Conservation (phyloP, 2,888 invertebrate genomes). For the Drosophila infuscata region DNA sequence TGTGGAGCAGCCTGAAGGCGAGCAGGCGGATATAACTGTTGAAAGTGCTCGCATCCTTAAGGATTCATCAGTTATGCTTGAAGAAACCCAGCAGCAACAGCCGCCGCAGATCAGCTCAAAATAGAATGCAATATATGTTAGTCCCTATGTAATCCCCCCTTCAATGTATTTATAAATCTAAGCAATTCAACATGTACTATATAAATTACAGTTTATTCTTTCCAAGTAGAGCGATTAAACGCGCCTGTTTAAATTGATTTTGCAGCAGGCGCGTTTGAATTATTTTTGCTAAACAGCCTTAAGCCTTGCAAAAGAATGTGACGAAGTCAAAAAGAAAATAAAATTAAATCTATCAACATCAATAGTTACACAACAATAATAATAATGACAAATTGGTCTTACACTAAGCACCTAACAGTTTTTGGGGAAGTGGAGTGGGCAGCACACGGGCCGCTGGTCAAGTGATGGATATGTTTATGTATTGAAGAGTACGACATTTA, state of each 20-base stretch:
- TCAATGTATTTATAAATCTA: slow-evolving; percentile 65
- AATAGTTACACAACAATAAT: slow-evolving; percentile 36
- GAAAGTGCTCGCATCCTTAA: slow-evolving; percentile 4
- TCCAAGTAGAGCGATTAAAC: slow-evolving; percentile 54
- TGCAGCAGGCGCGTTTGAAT: slow-evolving; percentile 39
- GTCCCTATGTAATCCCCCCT: slow-evolving; percentile 34
- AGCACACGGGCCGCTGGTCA: slow-evolving; percentile 60
- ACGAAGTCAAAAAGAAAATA: slow-evolving; percentile 69
- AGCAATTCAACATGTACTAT: slow-evolving; percentile 61
- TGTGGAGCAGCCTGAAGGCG: background rate
- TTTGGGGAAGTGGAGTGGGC: slow-evolving; percentile 22
- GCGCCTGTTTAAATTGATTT: slow-evolving; percentile 15
- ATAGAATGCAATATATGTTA: slow-evolving; percentile 59
- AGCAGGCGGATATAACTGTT: background rate
- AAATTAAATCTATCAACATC: slow-evolving; percentile 67
- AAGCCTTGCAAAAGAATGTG: slow-evolving; percentile 66
- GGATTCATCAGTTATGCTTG: slow-evolving; percentile 20
- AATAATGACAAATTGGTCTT: slow-evolving; percentile 39
- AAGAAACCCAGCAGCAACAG: slow-evolving; percentile 1
- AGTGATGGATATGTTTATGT: slow-evolving; percentile 49
- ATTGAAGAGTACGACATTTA: slow-evolving; percentile 48
- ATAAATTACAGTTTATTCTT: slow-evolving; percentile 52
- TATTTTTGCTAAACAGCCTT: slow-evolving; percentile 68
- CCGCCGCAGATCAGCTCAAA: slow-evolving; percentile 21
- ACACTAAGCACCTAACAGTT: slow-evolving; percentile 40